phyloP scores from a whole-genome alignment of 2,113 vertebrate genomes.

The Accipiter virgatus region DNA sequence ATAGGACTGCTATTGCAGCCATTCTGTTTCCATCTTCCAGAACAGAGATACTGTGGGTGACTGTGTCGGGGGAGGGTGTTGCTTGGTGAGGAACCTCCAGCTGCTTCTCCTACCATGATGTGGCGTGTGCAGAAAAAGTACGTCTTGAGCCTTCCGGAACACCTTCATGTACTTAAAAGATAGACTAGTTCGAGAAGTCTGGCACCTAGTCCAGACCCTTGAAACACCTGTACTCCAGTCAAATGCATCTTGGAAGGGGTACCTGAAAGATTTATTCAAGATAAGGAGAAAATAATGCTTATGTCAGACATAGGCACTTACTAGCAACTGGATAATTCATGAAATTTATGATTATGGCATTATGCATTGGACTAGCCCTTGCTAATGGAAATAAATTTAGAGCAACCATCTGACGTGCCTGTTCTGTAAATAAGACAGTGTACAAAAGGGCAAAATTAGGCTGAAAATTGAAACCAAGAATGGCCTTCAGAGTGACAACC shows the following conservation, averaged over 20 bases:
- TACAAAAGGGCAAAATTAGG: neutral
- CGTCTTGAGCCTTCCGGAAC: neutral
- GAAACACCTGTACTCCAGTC: neutral
- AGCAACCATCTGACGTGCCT: neutral
- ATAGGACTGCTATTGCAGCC: neutral
- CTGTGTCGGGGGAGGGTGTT: neutral
- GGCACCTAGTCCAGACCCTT: neutral
- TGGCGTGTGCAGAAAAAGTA: neutral
- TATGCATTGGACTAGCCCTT: neutral
- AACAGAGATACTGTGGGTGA: neutral
- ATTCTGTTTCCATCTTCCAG: neutral
- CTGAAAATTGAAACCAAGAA: neutral
- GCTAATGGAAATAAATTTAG: neutral
- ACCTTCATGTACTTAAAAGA: neutral
- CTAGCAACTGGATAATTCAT: neutral
- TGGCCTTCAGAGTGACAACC: neutral
- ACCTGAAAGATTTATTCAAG: neutral
- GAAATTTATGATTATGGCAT: neutral
- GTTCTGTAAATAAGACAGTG: neutral
- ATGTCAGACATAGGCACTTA: neutral
- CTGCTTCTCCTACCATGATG: neutral
- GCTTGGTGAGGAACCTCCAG: neutral
- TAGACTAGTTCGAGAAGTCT: neutral
- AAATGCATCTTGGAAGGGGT: neutral
- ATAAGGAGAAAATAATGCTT: neutral